Evolutionary conservation across 2,888 invertebrate species (phyloP), one percentile per base, ranked within the genome.

Genomic region (Meganola albula): DNA sequence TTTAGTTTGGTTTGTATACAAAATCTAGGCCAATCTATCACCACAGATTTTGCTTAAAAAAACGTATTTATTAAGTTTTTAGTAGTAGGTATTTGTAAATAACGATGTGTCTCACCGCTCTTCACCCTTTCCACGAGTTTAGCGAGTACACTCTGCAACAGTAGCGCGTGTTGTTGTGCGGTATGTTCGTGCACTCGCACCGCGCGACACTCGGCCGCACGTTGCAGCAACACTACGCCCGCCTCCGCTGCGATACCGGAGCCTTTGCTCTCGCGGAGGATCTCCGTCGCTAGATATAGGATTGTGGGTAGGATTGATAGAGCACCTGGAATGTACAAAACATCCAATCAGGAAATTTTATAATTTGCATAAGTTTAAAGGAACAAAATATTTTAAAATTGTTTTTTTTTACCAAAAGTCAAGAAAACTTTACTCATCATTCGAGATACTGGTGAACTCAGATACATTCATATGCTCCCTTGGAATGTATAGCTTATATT

Each of bases 61-160:
- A n/a, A n/a, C n/a, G n/a, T n/a, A n/a, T n/a, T n/a, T n/a, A n/a
- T n/a, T n/a, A n/a, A n/a, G n/a, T n/a, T n/a, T n/a, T n/a, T n/a
- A n/a, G n/a, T n/a, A n/a, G n/a, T n/a, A n/a, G n/a, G n/a, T 16
- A 16, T 5, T 6, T 16, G 6, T 4, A 16, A 16, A 16, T 16
- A 16, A 16, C 6, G 7, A 20, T 7, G n/a, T 7, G 3, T 49
- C 67, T 51, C 57, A 87, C 92, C 93, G 30, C 94, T 93, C 79
- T 96, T 96, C 1, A 96, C 93, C 41, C 96, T 87, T 71, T 97
- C 96, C 24, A 99, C 91, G 4, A 98, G 90, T 57, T 96, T 96
- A 7, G 93, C 94, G 20, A 99, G 84, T 11, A 97, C 92, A 73
- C 95, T 95, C 72, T 96, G 96, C 51, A 98, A 76, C 48, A 97